phyloP scores from a whole-genome alignment of 2,797 vertebrate species.

The Intellagama lesueurii region DNA sequence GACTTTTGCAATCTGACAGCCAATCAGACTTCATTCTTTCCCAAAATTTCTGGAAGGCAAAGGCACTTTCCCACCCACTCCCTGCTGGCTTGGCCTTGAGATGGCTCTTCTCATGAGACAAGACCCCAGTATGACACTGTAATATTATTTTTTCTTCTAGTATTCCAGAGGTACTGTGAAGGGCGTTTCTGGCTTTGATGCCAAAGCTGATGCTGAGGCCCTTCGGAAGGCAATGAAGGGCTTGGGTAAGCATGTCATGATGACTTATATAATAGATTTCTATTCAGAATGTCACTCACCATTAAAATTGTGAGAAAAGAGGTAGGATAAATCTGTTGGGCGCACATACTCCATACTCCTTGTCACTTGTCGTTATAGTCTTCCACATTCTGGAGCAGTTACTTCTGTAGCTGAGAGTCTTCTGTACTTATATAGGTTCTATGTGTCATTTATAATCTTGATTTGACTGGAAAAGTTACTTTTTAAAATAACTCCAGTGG shows the following conservation, averaged over 20 bases:
- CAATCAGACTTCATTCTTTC: background rate
- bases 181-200: constrained; percentile 88
- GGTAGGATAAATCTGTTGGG: background rate
- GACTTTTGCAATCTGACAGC: background rate
- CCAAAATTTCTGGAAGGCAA: background rate
- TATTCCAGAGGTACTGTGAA: constrained; percentile 78
- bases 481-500: background rate
- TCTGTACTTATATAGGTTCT: background rate
- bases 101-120: no score
- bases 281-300: background rate
- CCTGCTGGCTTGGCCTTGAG: no score
- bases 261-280: background rate
- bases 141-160: constrained; percentile 32
- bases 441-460: background rate
- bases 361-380: background rate
- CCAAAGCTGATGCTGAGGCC: constrained; percentile 89
- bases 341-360: background rate
- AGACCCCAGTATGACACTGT: no score
- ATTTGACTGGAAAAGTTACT: background rate
- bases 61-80: no score
- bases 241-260: constrained; percentile 82
- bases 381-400: background rate
- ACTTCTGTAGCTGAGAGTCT: background rate
- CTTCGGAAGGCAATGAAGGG: constrained; percentile 97
- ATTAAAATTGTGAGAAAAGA: background rate